These are phyloP conservation scores for Perdita meconis DNA, from an alignment of 2,888 invertebrate genomes.

Conservation along the genomic window DNA sequence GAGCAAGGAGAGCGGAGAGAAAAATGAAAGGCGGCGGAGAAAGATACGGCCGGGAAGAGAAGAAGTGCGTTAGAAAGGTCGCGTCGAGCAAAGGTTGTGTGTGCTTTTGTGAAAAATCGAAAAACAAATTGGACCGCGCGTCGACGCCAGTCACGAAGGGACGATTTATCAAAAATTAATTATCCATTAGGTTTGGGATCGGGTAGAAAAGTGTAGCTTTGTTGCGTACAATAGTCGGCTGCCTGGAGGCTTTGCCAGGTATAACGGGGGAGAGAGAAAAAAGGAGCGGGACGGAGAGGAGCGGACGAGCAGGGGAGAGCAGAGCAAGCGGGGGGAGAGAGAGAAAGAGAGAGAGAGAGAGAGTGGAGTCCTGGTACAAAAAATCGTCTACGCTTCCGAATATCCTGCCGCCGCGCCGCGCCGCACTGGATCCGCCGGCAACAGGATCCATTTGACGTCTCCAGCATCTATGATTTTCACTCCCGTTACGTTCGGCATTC, in stretches of 20 bases:
- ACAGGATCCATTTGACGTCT: slow-evolving; percentile 29
- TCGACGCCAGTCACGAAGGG: slow-evolving; percentile 79
- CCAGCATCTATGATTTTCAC: slow-evolving; percentile 14
- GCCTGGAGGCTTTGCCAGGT: slow-evolving; percentile 68
- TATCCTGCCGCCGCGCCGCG: slow-evolving; percentile 76
- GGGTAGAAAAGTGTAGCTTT: slow-evolving; percentile 82
- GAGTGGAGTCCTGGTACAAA: slow-evolving; percentile 68
- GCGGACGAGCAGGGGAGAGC: slow-evolving; percentile 19
- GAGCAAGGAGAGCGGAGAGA: slow-evolving; percentile 3
- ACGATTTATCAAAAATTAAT: slow-evolving; percentile 84
- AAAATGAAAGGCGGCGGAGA: slow-evolving; percentile 1
- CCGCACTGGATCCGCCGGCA: slow-evolving; percentile 34
- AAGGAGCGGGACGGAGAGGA: slow-evolving; percentile 28
- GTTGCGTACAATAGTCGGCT: slow-evolving; percentile 78
- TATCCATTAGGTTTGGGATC: slow-evolving; percentile 81
- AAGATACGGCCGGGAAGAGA: slow-evolving; percentile 12
- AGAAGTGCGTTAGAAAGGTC: slow-evolving; percentile 8
- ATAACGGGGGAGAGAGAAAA: slow-evolving; percentile 60
- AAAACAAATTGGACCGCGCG: slow-evolving; percentile 78
- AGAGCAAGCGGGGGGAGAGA: slow-evolving; percentile 13
- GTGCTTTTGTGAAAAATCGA: slow-evolving; percentile 78
- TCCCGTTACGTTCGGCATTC: neutral
- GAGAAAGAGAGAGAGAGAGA: slow-evolving; percentile 40
- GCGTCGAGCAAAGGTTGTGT: slow-evolving; percentile 43
- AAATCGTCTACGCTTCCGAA: slow-evolving; percentile 82